These are phyloP conservation scores for Hafferia zeledoni DNA, from an alignment of 2,797 vertebrate genomes.

Conservation along the genomic window DNA sequence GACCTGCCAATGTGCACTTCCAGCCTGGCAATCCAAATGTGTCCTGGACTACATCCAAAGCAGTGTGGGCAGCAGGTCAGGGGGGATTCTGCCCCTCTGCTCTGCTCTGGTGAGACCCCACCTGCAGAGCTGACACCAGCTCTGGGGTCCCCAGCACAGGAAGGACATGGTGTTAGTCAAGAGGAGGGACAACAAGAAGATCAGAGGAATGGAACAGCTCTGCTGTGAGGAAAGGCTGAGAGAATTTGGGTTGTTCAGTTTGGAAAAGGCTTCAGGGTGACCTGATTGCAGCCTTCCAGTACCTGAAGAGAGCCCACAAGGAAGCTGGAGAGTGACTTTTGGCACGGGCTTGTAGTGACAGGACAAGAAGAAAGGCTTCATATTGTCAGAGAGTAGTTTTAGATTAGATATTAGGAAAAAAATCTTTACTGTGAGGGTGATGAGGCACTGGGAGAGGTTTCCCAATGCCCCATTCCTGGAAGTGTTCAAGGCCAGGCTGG, in stretches of 20 bases:
- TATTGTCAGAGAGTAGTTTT: background rate
- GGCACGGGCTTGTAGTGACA: too few relatives aligned
- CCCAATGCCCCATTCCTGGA: background rate
- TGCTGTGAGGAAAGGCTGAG: background rate
- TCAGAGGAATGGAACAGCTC: background rate
- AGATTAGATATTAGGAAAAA: background rate
- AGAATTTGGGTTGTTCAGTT: background rate
- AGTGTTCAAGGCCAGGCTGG: background rate
- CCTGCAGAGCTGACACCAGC: background rate
- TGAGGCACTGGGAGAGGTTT: fast-evolving
- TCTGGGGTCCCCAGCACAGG: background rate
- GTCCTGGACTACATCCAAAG: background rate
- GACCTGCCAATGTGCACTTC: background rate
- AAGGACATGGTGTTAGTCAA: fast-evolving
- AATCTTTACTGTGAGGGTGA: background rate
- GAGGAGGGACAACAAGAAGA: fast-evolving
- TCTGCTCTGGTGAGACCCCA: background rate
- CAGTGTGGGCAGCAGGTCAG: background rate
- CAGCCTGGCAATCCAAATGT: background rate
- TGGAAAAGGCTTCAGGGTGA: background rate
- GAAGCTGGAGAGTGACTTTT: background rate
- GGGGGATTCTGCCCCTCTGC: background rate
- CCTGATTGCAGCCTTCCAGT: fast-evolving
- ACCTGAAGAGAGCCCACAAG: fast-evolving
- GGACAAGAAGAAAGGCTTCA: background rate